Percentiles rank a stretch among this genome's conserved stretches.
phyloP scores from a whole-genome alignment of 2,797 vertebrate species.

The Epinephelus awoara region DNA sequence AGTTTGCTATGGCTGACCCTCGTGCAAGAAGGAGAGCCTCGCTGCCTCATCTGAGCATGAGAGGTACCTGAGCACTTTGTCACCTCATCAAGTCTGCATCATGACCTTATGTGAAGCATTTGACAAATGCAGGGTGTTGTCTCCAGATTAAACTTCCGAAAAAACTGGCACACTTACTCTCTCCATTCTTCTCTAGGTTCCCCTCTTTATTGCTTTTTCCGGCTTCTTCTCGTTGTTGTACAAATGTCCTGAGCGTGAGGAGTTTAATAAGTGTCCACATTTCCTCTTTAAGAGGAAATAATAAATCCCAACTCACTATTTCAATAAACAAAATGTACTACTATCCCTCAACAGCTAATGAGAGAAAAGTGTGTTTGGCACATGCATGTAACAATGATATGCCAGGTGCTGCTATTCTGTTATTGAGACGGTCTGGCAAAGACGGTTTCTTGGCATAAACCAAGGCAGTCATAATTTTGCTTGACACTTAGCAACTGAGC shows the following conservation, averaged over 20 bases:
- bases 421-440: slow-evolving; percentile 70
- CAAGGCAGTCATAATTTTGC: slow-evolving; percentile 69
- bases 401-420: slow-evolving; percentile 76
- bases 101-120: slow-evolving; percentile 70
- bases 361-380: slow-evolving; percentile 82
- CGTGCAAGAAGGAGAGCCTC: slow-evolving; percentile 29
- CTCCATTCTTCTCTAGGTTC: slow-evolving; percentile 76
- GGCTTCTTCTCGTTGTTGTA: slow-evolving; percentile 58
- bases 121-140: slow-evolving; percentile 74
- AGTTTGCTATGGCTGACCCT: slow-evolving; percentile 48
- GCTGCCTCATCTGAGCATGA: slow-evolving; percentile 41
- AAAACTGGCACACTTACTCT: slow-evolving; percentile 51
- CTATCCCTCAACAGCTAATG: slow-evolving; percentile 77
- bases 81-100: slow-evolving; percentile 67
- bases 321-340: slow-evolving; percentile 83
- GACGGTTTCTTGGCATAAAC: slow-evolving; percentile 69
- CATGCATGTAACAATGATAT: slow-evolving; percentile 72
- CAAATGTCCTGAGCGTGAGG: slow-evolving; percentile 67
- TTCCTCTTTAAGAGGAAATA: slow-evolving; percentile 81
- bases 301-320: slow-evolving; percentile 78
- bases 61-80: slow-evolving; percentile 57
- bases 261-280: slow-evolving; percentile 81
- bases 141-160: slow-evolving; percentile 71
- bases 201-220: slow-evolving; percentile 73
- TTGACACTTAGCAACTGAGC: slow-evolving; percentile 74